Evolutionary conservation across 2,888 invertebrate genomes (phyloP).

Genomic region (Steromphala cineraria): DNA sequence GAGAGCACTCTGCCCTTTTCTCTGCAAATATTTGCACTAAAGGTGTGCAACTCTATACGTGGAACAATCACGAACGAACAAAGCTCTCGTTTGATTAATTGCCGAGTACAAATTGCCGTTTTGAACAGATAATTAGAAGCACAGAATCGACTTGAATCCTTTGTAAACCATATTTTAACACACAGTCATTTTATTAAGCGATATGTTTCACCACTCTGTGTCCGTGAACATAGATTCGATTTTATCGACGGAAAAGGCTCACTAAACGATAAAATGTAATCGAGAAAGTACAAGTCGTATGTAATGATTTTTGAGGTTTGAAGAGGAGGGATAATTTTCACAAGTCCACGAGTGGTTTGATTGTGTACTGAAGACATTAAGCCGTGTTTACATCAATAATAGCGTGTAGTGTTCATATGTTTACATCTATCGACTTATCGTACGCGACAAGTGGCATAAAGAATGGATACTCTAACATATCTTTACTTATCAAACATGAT

Average conservation of each 20-base stretch:
- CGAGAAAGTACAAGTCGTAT: background rate
- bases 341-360: background rate
- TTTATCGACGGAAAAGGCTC: constrained; percentile 7
- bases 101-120: background rate
- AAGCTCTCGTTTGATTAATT: background rate
- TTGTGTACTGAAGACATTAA: background rate
- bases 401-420: background rate
- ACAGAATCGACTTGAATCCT: background rate
- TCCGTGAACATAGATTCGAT: background rate
- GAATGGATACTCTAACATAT: background rate
- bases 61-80: no score
- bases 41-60: no score
- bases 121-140: background rate
- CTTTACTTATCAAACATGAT: constrained; percentile 2
- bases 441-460: background rate
- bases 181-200: background rate
- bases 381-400: constrained; percentile 1
- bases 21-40: no score
- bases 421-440: background rate
- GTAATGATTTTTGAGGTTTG: background rate
- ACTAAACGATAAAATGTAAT: constrained; percentile 2
- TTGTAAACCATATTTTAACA: background rate
- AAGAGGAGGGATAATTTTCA: background rate
- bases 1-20: no score
- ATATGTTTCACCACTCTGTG: background rate